Evolutionary conservation across 2,797 vertebrate species (phyloP).

Genomic region (Pogonophryne albipinna): DNA sequence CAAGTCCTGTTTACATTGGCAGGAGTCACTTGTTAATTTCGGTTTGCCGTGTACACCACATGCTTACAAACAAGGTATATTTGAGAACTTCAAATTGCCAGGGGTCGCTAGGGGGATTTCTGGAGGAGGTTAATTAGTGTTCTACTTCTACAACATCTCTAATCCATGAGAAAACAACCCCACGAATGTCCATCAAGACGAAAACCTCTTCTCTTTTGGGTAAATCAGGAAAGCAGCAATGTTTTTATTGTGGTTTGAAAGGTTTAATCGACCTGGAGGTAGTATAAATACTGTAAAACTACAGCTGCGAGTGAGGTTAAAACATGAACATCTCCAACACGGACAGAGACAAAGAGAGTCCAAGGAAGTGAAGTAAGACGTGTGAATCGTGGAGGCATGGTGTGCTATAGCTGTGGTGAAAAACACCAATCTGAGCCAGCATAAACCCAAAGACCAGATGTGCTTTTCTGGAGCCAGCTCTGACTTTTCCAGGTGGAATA

Average conservation of each 20-base stretch:
- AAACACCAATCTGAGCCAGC: slow-evolving; percentile 53
- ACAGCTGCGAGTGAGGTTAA: not conserved
- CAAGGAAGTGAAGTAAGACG: slow-evolving; percentile 34
- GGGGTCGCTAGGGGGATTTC: slow-evolving; percentile 35
- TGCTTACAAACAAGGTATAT: slow-evolving; percentile 36
- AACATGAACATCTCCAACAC: slow-evolving; percentile 8
- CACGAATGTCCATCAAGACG: not conserved
- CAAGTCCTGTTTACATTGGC: slow-evolving; percentile 59
- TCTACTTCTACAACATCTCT: slow-evolving; percentile 35
- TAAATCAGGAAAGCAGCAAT: slow-evolving; percentile 9
- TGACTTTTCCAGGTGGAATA: slow-evolving; percentile 41
- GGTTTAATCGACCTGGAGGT: slow-evolving; percentile 10
- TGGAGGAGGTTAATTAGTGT: slow-evolving; percentile 51
- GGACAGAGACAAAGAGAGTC: not conserved
- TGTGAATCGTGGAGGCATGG: slow-evolving; percentile 31
- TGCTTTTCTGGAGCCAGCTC: slow-evolving; percentile 36
- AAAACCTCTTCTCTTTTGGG: slow-evolving; percentile 10
- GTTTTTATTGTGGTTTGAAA: slow-evolving; percentile 12
- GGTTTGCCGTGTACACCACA: slow-evolving; percentile 34
- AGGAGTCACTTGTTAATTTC: slow-evolving; percentile 43
- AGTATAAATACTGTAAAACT: slow-evolving; percentile 5
- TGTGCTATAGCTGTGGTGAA: slow-evolving; percentile 31
- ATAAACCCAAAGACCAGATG: slow-evolving; percentile 59
- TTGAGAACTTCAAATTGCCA: slow-evolving; percentile 27
- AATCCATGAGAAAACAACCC: slow-evolving; percentile 19